Percentiles rank a stretch among this genome's conserved stretches.
Conservation (phyloP, 2,888 invertebrate genomes). For the Myathropa florea region DNA sequence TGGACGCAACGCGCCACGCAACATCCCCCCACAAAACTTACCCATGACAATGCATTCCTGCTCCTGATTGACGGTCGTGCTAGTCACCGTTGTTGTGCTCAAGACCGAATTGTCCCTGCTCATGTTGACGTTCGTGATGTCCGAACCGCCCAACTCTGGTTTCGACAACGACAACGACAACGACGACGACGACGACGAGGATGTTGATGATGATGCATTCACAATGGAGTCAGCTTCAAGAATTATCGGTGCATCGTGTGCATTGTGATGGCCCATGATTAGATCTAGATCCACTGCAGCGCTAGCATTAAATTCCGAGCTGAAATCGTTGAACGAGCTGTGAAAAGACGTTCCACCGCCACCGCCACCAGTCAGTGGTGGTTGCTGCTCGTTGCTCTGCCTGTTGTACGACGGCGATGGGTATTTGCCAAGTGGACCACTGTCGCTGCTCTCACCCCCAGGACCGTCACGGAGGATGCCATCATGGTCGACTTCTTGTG, state of each 20-base stretch:
- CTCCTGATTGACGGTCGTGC: constrained; percentile 71
- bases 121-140: constrained; percentile 56
- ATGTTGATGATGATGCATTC: constrained; percentile 72
- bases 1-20: not conserved
- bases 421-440: constrained; percentile 16
- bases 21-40: constrained; percentile 66
- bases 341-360: constrained; percentile 75
- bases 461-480: constrained; percentile 64
- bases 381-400: constrained; percentile 55
- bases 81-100: constrained; percentile 53
- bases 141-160: constrained; percentile 42
- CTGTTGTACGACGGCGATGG: constrained; percentile 27
- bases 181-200: constrained; percentile 63
- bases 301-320: constrained; percentile 78
- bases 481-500: constrained; percentile 66
- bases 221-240: constrained; percentile 76
- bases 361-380: constrained; percentile 22
- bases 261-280: constrained; percentile 73
- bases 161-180: constrained; percentile 68
- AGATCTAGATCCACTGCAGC: constrained; percentile 79
- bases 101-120: constrained; percentile 51
- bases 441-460: constrained; percentile 14
- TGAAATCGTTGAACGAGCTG: constrained; percentile 78
- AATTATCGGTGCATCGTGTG: constrained; percentile 74
- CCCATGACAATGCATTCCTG: constrained; percentile 75